Conservation (phyloP, 2,797 vertebrate species). For the Sebastes kiyomatsui region DNA sequence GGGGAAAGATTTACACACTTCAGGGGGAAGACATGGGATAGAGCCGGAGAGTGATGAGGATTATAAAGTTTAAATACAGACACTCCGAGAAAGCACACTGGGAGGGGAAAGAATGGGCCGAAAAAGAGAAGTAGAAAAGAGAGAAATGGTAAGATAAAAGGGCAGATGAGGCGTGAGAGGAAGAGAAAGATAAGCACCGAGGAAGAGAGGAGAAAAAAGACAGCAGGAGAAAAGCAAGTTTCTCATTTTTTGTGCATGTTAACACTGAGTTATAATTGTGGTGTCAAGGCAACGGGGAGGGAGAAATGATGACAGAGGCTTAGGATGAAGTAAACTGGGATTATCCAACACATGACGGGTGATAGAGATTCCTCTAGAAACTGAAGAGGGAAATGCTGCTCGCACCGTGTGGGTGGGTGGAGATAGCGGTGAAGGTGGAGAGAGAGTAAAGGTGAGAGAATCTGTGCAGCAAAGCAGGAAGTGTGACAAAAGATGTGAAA, state of each 20-base stretch:
- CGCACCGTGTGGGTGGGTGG: slow-evolving; percentile 33
- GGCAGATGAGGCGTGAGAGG: slow-evolving; percentile 22
- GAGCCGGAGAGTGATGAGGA: slow-evolving; percentile 77
- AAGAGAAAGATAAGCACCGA: slow-evolving; percentile 17
- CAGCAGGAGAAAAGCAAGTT: slow-evolving; percentile 33
- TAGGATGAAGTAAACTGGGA: slow-evolving; percentile 76
- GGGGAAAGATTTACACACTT: slow-evolving; percentile 76
- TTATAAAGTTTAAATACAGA: slow-evolving; percentile 82
- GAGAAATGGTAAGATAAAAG: slow-evolving; percentile 34
- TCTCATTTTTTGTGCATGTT: slow-evolving; percentile 48
- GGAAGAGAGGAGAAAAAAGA: background rate
- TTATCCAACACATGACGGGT: slow-evolving; percentile 70
- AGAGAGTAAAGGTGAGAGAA: slow-evolving; percentile 60
- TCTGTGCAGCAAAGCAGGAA: slow-evolving; percentile 44
- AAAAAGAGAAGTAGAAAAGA: slow-evolving; percentile 34
- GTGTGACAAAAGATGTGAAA: slow-evolving; percentile 63
- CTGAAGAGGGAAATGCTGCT: slow-evolving; percentile 40
- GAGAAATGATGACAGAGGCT: slow-evolving; percentile 65
- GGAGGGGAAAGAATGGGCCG: slow-evolving; percentile 46
- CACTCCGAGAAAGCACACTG: slow-evolving; percentile 53
- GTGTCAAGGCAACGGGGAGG: slow-evolving; percentile 51
- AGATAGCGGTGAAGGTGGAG: slow-evolving; percentile 28
- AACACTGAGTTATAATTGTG: slow-evolving; percentile 55
- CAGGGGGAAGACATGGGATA: slow-evolving; percentile 73
- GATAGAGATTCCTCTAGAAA: slow-evolving; percentile 59